Evolutionary conservation across 2,888 invertebrate genomes (phyloP).

Genomic region (Perizoma affinitatum): DNA sequence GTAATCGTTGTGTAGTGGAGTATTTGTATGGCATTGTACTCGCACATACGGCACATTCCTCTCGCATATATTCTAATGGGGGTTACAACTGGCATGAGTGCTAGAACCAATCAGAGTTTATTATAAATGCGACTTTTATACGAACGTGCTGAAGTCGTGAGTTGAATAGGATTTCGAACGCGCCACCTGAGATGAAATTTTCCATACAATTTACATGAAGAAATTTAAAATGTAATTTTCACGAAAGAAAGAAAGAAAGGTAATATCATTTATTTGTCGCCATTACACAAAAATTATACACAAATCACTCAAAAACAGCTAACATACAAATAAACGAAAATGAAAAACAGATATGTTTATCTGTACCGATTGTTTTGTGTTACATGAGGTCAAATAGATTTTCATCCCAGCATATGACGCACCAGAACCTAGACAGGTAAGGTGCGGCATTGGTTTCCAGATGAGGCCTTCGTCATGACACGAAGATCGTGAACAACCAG

Average conservation of each 20-base stretch:
- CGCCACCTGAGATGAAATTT: conserved; percentile 32
- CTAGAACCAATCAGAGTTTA: conserved; percentile 62
- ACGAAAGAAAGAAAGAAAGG: not conserved
- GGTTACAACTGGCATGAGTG: conserved; percentile 57
- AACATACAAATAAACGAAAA: no score
- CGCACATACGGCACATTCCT: conserved; percentile 54
- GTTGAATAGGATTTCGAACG: conserved; percentile 46
- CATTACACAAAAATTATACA: not conserved
- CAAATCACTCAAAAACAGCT: no score
- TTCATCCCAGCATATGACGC: no score
- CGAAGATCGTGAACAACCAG: no score
- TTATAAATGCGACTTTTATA: conserved; percentile 65
- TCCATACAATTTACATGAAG: conserved; percentile 21
- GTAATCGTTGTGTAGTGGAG: conserved; percentile 78
- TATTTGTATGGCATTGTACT: conserved; percentile 69
- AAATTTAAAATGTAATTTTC: conserved; percentile 22
- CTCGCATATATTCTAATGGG: conserved; percentile 74
- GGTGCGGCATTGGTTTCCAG: no score
- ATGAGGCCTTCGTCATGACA: no score
- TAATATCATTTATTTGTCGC: not conserved
- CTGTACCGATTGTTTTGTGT: no score
- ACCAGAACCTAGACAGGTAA: no score
- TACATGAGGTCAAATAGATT: no score
- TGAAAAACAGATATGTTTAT: no score
- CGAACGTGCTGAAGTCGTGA: conserved; percentile 47